Evolutionary conservation across 2,113 vertebrate genomes (phyloP).

Genomic region (Apodemus sylvaticus): DNA sequence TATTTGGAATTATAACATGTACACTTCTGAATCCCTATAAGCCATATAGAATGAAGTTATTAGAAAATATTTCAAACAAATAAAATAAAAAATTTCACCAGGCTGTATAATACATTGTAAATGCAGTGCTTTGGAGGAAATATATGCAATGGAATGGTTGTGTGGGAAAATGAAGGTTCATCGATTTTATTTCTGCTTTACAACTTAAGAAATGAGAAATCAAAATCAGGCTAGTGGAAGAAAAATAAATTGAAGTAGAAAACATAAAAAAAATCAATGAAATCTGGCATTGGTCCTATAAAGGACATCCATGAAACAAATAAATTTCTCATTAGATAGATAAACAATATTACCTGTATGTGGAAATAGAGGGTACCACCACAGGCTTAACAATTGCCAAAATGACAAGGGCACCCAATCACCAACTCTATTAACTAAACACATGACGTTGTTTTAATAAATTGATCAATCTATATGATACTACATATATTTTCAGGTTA

Average conservation of each 20-base stretch:
- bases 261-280: not conserved
- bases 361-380: too few species aligned
- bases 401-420: not conserved
- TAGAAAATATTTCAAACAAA: not conserved
- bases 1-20: not conserved
- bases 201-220: not conserved
- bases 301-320: not conserved
- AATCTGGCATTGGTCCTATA: not conserved
- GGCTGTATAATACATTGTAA: not conserved
- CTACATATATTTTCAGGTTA: not conserved
- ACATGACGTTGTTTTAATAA: not conserved
- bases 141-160: not conserved
- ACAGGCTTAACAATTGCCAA: not conserved
- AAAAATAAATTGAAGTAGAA: not conserved
- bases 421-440: not conserved
- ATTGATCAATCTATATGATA: not conserved
- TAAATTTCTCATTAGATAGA: not conserved
- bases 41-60: not conserved
- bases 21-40: not conserved
- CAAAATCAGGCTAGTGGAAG: not conserved
- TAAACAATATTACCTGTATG: not conserved
- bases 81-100: not conserved
- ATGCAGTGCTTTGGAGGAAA: not conserved
- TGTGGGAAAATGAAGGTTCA: not conserved
- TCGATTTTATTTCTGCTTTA: not conserved